These are phyloP conservation scores for Tinamus major DNA, from an alignment of 2,797 vertebrate species.

Conservation along the genomic window DNA sequence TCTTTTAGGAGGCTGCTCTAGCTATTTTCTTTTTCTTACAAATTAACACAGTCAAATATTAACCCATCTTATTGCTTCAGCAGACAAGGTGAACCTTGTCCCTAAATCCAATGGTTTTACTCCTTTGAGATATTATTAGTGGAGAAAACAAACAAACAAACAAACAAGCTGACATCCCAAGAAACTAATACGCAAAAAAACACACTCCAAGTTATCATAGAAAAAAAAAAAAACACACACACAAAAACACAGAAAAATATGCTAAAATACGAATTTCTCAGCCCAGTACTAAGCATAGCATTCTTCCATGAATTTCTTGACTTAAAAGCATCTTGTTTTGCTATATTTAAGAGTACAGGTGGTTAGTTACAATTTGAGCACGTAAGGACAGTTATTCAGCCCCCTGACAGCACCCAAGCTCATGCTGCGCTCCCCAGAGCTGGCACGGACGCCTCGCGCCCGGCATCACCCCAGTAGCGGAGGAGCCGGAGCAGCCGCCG, in stretches of 20 bases:
- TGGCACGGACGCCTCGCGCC: not conserved
- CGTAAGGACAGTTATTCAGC: not conserved
- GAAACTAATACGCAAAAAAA: not conserved
- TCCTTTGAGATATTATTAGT: not conserved
- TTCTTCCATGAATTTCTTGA: not conserved
- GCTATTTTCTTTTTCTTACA: not conserved
- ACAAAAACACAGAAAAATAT: no score
- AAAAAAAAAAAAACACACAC: not conserved
- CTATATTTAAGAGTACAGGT: not conserved
- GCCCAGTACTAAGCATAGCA: fast-evolving
- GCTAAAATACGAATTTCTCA: not conserved
- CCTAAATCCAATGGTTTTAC: not conserved
- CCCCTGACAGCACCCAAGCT: not conserved
- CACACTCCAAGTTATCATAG: not conserved
- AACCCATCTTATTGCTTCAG: not conserved
- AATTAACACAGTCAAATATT: conserved; percentile 3
- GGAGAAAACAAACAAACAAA: not conserved
- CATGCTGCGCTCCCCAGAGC: not conserved
- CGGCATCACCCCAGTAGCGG: not conserved
- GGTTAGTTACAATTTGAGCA: not conserved
- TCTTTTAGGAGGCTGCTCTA: not conserved
- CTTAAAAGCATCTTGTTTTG: not conserved
- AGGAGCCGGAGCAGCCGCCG: conserved; percentile 20
- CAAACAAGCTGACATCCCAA: not conserved
- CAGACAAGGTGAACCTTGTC: not conserved